phyloP scores from a whole-genome alignment of 2,797 vertebrate genomes.

The Arnoldichthys spilopterus region DNA sequence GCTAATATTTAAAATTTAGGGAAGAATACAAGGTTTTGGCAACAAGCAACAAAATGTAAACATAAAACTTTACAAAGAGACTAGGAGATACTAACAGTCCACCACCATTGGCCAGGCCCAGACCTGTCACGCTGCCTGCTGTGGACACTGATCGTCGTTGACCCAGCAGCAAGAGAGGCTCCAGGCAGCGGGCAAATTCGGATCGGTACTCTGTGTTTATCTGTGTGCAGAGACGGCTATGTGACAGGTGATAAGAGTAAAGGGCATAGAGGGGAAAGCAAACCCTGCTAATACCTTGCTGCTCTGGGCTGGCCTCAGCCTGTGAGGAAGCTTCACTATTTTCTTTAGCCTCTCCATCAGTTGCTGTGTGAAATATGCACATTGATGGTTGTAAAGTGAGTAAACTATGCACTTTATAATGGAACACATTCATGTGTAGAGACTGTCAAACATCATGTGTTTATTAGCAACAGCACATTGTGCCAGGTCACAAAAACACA shows the following conservation, averaged over 20 bases:
- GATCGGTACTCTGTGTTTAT: constrained; percentile 83
- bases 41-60: background rate
- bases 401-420: constrained; percentile 1
- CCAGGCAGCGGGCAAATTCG: constrained; percentile 83
- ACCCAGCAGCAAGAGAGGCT: constrained; percentile 79
- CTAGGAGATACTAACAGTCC: constrained; percentile 65
- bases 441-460: background rate
- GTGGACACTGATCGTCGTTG: constrained; percentile 70
- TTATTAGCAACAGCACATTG: too few relatives aligned
- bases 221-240: constrained; percentile 60
- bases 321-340: constrained; percentile 82
- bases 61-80: constrained; percentile 2
- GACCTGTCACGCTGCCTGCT: constrained; percentile 58
- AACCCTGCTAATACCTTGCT: constrained; percentile 77
- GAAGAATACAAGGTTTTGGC: too few relatives aligned
- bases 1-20: too few relatives aligned
- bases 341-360: constrained; percentile 86
- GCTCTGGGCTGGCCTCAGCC: constrained; percentile 80
- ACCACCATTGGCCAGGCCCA: constrained; percentile 63
- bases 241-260: constrained; percentile 10
- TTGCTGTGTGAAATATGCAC: constrained; percentile 70
- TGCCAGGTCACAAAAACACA: too few relatives aligned
- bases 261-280: background rate
- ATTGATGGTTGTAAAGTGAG: background rate
- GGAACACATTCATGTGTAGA: background rate